Conservation (phyloP, 2,797 vertebrate genomes). For the Hephaestus fuliginosus region DNA sequence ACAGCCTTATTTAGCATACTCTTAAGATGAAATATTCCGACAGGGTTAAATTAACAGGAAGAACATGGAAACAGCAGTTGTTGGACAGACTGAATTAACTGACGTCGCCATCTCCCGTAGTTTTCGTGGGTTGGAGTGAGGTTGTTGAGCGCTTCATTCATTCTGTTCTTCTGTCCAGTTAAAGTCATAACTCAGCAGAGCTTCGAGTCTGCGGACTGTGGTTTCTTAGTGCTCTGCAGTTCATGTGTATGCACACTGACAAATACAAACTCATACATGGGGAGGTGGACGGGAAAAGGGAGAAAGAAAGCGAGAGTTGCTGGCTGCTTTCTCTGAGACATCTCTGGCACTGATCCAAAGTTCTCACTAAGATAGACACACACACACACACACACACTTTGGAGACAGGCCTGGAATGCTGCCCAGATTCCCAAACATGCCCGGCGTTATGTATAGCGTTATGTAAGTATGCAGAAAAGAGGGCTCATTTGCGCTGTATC, state of each 20-base stretch:
- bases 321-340: constrained; percentile 57
- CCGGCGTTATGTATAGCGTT: constrained; percentile 67
- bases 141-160: constrained; percentile 12
- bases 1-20: not conserved
- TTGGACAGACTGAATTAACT: not conserved
- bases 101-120: not conserved
- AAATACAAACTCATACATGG: constrained; percentile 34
- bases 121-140: constrained; percentile 3
- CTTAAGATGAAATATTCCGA: constrained; percentile 3
- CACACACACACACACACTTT: constrained; percentile 35
- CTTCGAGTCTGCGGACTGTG: constrained; percentile 35
- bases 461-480: constrained; percentile 75
- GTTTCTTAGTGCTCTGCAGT: constrained; percentile 29
- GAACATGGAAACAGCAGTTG: not conserved
- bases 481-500: constrained; percentile 72
- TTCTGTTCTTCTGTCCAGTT: constrained; percentile 33
- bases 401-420: constrained; percentile 52
- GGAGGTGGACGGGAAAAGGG: constrained; percentile 32
- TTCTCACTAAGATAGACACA: constrained; percentile 51
- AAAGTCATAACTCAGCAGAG: constrained; percentile 46
- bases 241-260: constrained; percentile 7
- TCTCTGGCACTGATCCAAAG: constrained; percentile 69
- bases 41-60: not conserved
- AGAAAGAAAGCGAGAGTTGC: constrained; percentile 47
- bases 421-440: constrained; percentile 78